Evolutionary conservation across 2,888 invertebrate genomes (phyloP), one percentile per base, ranked within the genome.

Genomic region (Pandemis cinnamomeana): DNA sequence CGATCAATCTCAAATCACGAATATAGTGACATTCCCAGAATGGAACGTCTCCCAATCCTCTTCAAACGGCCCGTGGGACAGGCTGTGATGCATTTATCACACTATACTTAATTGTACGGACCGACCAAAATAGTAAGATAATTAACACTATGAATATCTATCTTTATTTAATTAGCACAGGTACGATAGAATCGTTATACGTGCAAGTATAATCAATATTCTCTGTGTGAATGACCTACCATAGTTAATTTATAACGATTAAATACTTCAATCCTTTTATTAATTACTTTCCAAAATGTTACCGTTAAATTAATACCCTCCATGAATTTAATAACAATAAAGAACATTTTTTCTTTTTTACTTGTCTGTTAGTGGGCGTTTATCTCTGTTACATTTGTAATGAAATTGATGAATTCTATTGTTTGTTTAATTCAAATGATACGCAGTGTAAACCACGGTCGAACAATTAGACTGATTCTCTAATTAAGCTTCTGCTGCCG

Each of bases 401-500:
- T 58, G 20, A 58, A 20, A 58, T 58, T 58, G 58, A 58, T 27
- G 10, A 58, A 27, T 58, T 27, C 27, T 58, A 58, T 58, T 58
- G 58, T 58, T 58, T 58, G 27, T 58, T 58, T 58, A 58, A 58
- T 58, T 27, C 27, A 58, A 58, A 27, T 11, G 20, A 58, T 58
- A 61, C 61, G 13, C 62, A 63, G 15, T 44, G 62, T n/a, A 62
- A 62, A 42, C 62, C 15, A 62, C 62, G 41, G 62, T 41, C 7
- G 61, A 42, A 55, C 67, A 55, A 58, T 44, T 20, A 20, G 4
- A 67, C n/a, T 20, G 44, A 53, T 68, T 55, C 44, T 27, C 41
- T 42, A 66, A 55, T 55, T 55, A 42, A 53, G 55, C 58, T 58
- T 58, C 44, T 58, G 67, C 44, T 15, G 36, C 15, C 11, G 67